A percentile compares a stretch with the other conserved stretches of the same genome.
These are phyloP conservation scores for Megatriorchis doriae DNA, from an alignment of 2,113 vertebrate species.

Conservation along the genomic window DNA sequence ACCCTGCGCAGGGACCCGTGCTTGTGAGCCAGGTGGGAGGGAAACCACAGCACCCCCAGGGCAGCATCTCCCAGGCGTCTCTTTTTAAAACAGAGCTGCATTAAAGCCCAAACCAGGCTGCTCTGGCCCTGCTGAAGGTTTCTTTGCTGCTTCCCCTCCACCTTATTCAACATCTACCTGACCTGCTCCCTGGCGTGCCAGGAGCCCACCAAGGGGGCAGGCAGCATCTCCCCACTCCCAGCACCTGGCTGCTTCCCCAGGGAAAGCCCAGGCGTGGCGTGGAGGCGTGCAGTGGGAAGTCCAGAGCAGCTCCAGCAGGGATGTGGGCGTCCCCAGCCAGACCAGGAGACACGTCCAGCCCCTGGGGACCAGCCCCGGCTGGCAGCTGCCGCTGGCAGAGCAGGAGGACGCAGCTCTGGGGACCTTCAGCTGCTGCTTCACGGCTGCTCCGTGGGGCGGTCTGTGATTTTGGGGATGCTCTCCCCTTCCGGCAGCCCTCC, in stretches of 20 bases:
- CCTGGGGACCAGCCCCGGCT: background rate
- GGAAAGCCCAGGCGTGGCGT: background rate
- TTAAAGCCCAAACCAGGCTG: background rate
- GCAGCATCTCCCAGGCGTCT: background rate
- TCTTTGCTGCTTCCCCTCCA: background rate
- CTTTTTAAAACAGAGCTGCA: background rate
- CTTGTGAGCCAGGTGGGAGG: background rate
- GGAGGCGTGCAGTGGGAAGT: background rate
- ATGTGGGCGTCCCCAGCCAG: background rate
- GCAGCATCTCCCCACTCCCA: background rate
- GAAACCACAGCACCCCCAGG: background rate
- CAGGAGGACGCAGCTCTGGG: background rate
- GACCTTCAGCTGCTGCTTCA: background rate
- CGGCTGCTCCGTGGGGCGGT: rapidly evolving
- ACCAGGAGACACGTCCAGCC: background rate
- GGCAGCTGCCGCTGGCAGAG: background rate
- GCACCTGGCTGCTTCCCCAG: background rate
- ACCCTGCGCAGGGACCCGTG: rapidly evolving
- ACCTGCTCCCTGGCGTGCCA: background rate
- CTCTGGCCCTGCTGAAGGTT: background rate
- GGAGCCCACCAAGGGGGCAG: background rate
- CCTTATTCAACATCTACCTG: background rate
- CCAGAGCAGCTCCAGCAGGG: background rate
- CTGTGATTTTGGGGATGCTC: background rate
- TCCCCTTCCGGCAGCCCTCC: background rate